Conservation (phyloP, 2,113 vertebrate species). For the Cryptotis parvus region DNA sequence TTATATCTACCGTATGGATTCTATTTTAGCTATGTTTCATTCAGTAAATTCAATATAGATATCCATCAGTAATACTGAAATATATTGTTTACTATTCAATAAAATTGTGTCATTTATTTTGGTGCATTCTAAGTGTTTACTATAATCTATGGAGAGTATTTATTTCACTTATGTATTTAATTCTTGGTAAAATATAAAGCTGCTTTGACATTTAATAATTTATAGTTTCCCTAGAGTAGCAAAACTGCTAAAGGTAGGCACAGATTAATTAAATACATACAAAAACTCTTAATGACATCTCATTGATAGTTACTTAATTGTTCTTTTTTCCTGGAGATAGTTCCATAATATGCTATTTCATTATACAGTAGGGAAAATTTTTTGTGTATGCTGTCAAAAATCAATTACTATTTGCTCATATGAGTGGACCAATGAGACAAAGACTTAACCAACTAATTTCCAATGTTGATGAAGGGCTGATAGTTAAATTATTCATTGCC, state of each 20-base stretch:
- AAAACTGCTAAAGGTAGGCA: slow-evolving; percentile 76
- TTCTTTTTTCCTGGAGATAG: slow-evolving; percentile 79
- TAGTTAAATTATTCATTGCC: slow-evolving; percentile 72
- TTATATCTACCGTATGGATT: not conserved
- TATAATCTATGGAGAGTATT: slow-evolving; percentile 43
- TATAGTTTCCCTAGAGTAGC: slow-evolving; percentile 78
- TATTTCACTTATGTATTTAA: slow-evolving; percentile 71
- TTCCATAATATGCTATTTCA: slow-evolving; percentile 79
- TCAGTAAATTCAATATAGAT: slow-evolving; percentile 19
- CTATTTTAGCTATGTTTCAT: not conserved
- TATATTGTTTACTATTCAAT: slow-evolving; percentile 59
- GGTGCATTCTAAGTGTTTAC: slow-evolving; percentile 67
- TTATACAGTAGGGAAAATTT: slow-evolving; percentile 81
- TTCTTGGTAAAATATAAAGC: slow-evolving; percentile 61
- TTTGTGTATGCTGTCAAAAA: slow-evolving; percentile 85
- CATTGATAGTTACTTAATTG: slow-evolving; percentile 82
- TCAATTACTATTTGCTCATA: slow-evolving; percentile 84
- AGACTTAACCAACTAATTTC: slow-evolving; percentile 88
- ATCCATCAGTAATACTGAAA: slow-evolving; percentile 26
- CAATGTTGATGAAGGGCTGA: slow-evolving; percentile 84
- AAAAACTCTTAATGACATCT: slow-evolving; percentile 83
- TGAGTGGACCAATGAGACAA: slow-evolving; percentile 82
- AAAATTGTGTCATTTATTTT: slow-evolving; percentile 17
- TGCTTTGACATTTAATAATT: slow-evolving; percentile 74
- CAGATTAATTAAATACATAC: slow-evolving; percentile 79